A percentile compares a stretch with the other conserved stretches of the same genome.
These are phyloP conservation scores for Caenorhabditis tropicalis DNA, from an alignment of 1,140 invertebrate genomes.

Conservation along the genomic window DNA sequence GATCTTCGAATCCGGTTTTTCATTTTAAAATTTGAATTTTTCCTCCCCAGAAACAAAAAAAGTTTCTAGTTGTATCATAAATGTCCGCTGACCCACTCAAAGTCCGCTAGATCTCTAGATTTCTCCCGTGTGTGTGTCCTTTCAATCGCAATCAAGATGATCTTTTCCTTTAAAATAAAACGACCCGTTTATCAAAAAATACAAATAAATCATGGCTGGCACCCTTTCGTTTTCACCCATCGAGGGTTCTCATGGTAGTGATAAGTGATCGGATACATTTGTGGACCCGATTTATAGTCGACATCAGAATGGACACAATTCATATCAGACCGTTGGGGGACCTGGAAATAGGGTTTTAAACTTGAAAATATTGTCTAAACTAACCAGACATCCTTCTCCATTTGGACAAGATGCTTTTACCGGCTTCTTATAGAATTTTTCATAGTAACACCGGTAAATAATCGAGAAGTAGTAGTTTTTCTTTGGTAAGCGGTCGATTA, in stretches of 20 bases:
- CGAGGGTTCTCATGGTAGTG: not conserved
- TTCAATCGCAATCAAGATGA: too few species aligned
- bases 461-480: not conserved
- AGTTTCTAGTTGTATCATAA: too few species aligned
- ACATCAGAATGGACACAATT: not conserved
- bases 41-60: too few species aligned
- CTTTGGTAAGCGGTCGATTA: not conserved
- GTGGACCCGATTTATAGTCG: not conserved
- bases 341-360: not conserved
- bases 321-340: not conserved
- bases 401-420: not conserved
- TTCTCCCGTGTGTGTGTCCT: too few species aligned
- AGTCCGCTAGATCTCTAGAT: too few species aligned
- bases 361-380: not conserved
- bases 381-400: constrained; percentile 1
- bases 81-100: too few species aligned
- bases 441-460: not conserved
- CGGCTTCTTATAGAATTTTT: constrained; percentile 8
- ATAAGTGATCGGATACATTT: constrained; percentile 8
- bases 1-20: too few species aligned
- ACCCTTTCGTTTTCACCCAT: not conserved
- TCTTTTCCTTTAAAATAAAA: too few species aligned
- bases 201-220: not conserved
- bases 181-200: too few species aligned
- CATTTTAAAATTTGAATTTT: too few species aligned